These are phyloP conservation scores for Drosophila simulans DNA, from an alignment of 1,140 invertebrate species.

Conservation along the genomic window DNA sequence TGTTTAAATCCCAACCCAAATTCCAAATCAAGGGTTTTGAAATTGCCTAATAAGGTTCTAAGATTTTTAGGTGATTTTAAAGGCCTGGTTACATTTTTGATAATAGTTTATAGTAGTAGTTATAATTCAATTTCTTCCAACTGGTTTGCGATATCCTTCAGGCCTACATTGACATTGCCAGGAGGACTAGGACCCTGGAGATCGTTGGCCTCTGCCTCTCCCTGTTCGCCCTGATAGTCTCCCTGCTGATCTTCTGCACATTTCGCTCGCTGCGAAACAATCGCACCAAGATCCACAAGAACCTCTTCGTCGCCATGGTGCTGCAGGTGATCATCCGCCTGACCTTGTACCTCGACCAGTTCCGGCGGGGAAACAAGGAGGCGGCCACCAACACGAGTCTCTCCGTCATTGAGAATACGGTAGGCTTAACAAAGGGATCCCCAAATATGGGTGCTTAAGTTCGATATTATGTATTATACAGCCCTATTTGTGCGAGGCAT, in stretches of 20 bases:
- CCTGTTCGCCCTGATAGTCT: slow-evolving; percentile 89
- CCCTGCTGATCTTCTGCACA: slow-evolving; percentile 91
- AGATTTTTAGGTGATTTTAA: too few relatives aligned
- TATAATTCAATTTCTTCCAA: background rate
- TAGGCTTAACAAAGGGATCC: slow-evolving; percentile 84
- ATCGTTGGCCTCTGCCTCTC: slow-evolving; percentile 93
- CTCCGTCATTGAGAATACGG: slow-evolving; percentile 91
- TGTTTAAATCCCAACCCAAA: background rate
- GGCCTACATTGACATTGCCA: slow-evolving; percentile 87
- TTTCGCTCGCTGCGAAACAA: slow-evolving; percentile 94
- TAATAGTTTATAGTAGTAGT: too few relatives aligned
- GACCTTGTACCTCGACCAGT: slow-evolving; percentile 93
- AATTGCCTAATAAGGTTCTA: too few relatives aligned
- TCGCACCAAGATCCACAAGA: slow-evolving; percentile 94
- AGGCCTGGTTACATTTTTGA: background rate
- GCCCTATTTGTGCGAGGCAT: slow-evolving; percentile 92
- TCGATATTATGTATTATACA: slow-evolving; percentile 70
- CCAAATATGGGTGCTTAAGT: too few relatives aligned
- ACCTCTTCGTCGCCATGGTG: slow-evolving; percentile 94
- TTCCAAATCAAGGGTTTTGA: background rate
- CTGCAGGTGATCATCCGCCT: slow-evolving; percentile 93
- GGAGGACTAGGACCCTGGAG: slow-evolving; percentile 91
- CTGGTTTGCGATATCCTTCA: slow-evolving; percentile 1
- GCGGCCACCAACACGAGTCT: slow-evolving; percentile 63
- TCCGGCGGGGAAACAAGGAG: slow-evolving; percentile 84